Percentiles rank a stretch among this genome's conserved stretches.
Conservation (phyloP, 1,140 invertebrate genomes). For the Solenopsis fugax region DNA sequence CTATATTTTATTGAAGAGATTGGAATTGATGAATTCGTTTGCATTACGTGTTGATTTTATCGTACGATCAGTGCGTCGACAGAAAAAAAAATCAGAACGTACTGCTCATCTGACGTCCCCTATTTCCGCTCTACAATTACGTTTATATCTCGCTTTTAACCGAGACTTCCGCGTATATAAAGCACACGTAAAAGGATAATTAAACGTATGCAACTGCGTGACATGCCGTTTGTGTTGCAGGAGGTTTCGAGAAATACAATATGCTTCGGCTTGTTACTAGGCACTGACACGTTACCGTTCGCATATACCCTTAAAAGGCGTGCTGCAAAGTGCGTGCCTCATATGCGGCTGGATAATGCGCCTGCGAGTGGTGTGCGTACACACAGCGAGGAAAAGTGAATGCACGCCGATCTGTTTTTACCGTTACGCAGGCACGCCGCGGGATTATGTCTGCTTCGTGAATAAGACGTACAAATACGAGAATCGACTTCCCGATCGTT, state of each 20-base stretch:
- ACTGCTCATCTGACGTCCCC: conserved; percentile 3
- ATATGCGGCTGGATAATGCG: conserved; percentile 44
- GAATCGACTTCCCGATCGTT: conserved; percentile 70
- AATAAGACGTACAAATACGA: conserved; percentile 74
- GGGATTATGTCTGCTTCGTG: conserved; percentile 74
- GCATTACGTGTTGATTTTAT: background rate
- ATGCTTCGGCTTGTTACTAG: conserved; percentile 24
- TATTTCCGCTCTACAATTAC: conserved; percentile 22
- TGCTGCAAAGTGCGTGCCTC: conserved; percentile 63
- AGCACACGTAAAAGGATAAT: conserved; percentile 20
- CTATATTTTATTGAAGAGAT: background rate
- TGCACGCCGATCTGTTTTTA: conserved; percentile 77
- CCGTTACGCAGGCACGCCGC: conserved; percentile 72
- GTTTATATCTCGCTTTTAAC: conserved; percentile 28
- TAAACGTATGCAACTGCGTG: background rate
- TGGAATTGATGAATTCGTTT: background rate
- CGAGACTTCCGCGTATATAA: background rate
- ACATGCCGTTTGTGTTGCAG: background rate
- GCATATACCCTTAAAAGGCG: conserved; percentile 59
- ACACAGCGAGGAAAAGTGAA: conserved; percentile 72
- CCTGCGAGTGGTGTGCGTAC: conserved; percentile 3
- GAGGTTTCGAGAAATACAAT: background rate
- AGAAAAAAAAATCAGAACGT: background rate
- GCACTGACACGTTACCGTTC: conserved; percentile 6
- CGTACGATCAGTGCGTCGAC: background rate